Percentiles rank a stretch among this genome's conserved stretches.
phyloP scores from a whole-genome alignment of 1,140 invertebrate species.

The Penaeus japonicus region DNA sequence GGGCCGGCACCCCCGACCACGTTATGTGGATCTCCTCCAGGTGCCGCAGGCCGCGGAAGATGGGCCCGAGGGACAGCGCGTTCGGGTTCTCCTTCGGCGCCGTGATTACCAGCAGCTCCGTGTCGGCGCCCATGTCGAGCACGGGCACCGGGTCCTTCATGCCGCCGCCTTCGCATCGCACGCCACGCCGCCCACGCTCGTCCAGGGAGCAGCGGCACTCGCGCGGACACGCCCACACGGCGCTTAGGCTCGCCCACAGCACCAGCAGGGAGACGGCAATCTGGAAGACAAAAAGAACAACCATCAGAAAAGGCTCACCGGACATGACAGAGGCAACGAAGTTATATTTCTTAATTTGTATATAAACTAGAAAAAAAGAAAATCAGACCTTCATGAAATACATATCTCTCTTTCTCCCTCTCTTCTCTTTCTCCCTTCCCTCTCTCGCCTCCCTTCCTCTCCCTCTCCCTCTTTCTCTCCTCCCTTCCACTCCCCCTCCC shows the following conservation, averaged over 20 bases:
- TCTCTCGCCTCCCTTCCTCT: not conserved
- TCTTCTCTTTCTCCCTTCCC: not conserved
- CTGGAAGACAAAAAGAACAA: conserved; percentile 4
- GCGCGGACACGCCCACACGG: conserved; percentile 58
- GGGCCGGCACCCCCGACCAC: conserved; percentile 78
- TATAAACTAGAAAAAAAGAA: not conserved
- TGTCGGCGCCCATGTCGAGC: conserved; percentile 70
- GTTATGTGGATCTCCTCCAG: conserved; percentile 79
- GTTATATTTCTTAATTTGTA: not conserved
- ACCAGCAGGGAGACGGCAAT: conserved; percentile 20
- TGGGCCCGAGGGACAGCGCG: conserved; percentile 76
- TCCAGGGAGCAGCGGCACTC: conserved; percentile 63
- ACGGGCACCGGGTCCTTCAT: conserved; percentile 71
- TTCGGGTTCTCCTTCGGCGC: conserved; percentile 74
- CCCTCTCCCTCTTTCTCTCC: not conserved
- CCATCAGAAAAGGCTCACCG: not conserved
- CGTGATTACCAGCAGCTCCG: conserved; percentile 75
- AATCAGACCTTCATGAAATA: not conserved
- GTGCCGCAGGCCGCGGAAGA: conserved; percentile 74
- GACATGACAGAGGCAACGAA: not conserved
- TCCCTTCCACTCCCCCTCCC: not conserved
- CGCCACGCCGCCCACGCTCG: conserved; percentile 61
- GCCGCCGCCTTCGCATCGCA: conserved; percentile 69
- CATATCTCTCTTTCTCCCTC: not conserved
- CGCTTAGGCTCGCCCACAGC: not conserved